Base-by-base conservation (phyloP, 2,113 vertebrate species). In the Glareola pratincola region DNA sequence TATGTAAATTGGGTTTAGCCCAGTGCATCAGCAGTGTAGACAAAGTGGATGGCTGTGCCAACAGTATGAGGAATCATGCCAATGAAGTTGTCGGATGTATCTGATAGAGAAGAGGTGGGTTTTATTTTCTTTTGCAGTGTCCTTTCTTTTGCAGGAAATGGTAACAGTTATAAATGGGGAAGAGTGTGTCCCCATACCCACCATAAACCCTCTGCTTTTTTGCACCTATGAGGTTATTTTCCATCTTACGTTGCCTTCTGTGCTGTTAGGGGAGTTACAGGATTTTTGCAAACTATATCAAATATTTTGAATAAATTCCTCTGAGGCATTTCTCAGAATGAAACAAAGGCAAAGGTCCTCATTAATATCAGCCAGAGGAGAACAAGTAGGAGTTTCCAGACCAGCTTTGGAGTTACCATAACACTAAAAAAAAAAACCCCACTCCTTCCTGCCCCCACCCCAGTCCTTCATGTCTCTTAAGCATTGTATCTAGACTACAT, bases 261-360 rank as follows among this genome's bases (percentile, higher is more conserved):
- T 0, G 1, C 47, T 72, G 9, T 43, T 64, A 41, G 57, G 66
- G 22, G 4, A 36, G 21, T 41, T 67, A 23, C 0, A 1, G 29
- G 37, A 8, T 54, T 75, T 76, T 80, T 89, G 34, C 30, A 39
- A 89, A 43, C 63, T 62, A 48, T 94, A 59, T 69, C 20, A 76
- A 53, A 47, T 88, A 80, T 73, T 88, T 92, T 34, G 4, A 76
- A 76, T 91, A 56, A 83, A 48, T 83, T 80, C 67, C 53, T 76
- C 32, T 6, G 22, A 37, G 32, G 5, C 32, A 32, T 86, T 83
- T 86, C 51, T 91, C 14, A 83, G n/a, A 54, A 82, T 75, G 43
- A 91, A 16, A 64, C n/a, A 32, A 88, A 96, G 82, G 47, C n/a
- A 79, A 79, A 90, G 90, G 54, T 74, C 62, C 47, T 78, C 14